phyloP scores from a whole-genome alignment of 2,888 invertebrate species.

The Epistrophe grossulariae region DNA sequence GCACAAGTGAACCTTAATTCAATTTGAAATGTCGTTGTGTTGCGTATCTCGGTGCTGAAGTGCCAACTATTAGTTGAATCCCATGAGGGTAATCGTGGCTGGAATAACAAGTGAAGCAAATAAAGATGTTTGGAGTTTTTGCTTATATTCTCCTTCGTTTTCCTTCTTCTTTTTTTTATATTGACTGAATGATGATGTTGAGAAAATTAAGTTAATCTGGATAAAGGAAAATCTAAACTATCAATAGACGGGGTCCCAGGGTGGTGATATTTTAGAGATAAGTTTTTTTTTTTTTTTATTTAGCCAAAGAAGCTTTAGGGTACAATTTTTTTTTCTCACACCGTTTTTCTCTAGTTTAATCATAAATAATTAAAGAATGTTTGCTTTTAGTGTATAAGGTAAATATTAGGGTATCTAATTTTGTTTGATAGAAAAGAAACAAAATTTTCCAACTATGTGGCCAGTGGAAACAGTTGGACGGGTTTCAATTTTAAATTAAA shows the following conservation, averaged over 20 bases:
- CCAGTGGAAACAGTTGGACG: too few relatives aligned
- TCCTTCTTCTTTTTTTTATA: not conserved
- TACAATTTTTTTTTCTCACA: not conserved
- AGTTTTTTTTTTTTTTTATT: constrained; percentile 6
- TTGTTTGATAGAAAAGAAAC: too few relatives aligned
- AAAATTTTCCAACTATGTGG: too few relatives aligned
- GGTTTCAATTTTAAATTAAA: too few relatives aligned
- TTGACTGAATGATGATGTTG: constrained; percentile 53
- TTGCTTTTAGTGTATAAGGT: not conserved
- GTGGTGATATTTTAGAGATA: constrained; percentile 54
- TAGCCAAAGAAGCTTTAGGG: not conserved
- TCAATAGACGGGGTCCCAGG: constrained; percentile 32
- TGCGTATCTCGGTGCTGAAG: constrained; percentile 67
- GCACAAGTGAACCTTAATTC: constrained; percentile 67
- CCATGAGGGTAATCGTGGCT: constrained; percentile 66
- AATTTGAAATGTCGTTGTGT: constrained; percentile 67
- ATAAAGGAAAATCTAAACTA: constrained; percentile 44
- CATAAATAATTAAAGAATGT: not conserved
- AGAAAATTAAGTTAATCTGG: constrained; percentile 67
- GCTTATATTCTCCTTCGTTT: not conserved
- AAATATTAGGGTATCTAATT: too few relatives aligned
- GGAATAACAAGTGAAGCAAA: constrained; percentile 54
- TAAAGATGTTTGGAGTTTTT: not conserved
- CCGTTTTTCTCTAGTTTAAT: too few relatives aligned
- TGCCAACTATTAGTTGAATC: constrained; percentile 70